Evolutionary conservation across 2,888 invertebrate species (phyloP), one percentile per base, ranked within the genome.

Genomic region (Andricus quercusramuli): DNA sequence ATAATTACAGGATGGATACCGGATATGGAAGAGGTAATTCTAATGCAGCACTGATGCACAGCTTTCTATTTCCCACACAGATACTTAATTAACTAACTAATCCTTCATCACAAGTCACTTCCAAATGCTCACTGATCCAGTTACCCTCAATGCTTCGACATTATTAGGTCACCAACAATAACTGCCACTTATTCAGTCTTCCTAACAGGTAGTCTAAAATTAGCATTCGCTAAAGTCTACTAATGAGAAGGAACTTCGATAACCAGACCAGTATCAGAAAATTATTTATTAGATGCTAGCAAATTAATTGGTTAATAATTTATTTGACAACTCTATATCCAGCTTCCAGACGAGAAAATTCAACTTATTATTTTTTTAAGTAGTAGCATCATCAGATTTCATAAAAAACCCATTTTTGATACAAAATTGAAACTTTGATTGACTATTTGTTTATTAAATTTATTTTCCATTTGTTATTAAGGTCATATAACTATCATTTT

Each of bases 1-100:
- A 95, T 90, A 94, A 95, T 93, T 95, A 94, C 92, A 93, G 94
- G 81, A 92, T 95, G 85, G 94, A 95, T 90, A 94, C 94, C 83
- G 94, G 94, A 83, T 94, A 94, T 86, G 95, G 94, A 83, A 94
- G 94, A 93, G 95, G 95, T 95, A 92, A 91, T 89, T 78, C 79
- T 79, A 81, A 74, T 76, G 56, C 74, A 47, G 64, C 44, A 59
- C 62, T 25, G 22, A 37, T 47, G 74, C 67, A 77, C 66, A 37
- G 68, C 44, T 47, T 68, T 79, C 74, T 79, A 70, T 74, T 74
- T 79, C 67, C 70, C 79, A 47, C 59, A 67, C 20, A 47, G 74
- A 74, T 74, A 74, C 70, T 74, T 74, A 56, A 74, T 74, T 74
- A 74, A 56, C 70, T 20, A 56, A n/a, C 70, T 74, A 74, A 74